Conservation (phyloP, 2,888 invertebrate genomes). For the Pteria penguin region DNA sequence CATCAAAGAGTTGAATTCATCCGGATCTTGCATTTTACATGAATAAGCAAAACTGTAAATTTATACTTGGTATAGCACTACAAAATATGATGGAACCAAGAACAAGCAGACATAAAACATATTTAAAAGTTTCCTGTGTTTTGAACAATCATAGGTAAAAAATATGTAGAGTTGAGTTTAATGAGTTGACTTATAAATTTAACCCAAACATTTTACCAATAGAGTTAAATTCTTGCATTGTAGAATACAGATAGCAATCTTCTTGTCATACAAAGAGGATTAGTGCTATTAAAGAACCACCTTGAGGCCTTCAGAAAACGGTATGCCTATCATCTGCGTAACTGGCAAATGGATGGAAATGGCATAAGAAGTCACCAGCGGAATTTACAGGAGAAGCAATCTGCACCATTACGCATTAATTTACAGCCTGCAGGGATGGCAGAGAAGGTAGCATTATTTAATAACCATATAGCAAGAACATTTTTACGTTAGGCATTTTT, state of each 20-base stretch:
- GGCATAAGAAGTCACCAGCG: conserved; percentile 90
- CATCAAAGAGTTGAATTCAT: no score
- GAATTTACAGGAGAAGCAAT: conserved; percentile 82
- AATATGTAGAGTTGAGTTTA: neutral
- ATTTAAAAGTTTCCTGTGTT: no score
- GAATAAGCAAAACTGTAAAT: no score
- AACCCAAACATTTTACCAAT: neutral
- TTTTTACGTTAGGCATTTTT: no score
- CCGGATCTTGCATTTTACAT: no score
- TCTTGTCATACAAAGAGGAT: conserved; percentile 93
- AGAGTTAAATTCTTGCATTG: neutral
- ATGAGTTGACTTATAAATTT: neutral
- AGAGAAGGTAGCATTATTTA: conserved; percentile 87
- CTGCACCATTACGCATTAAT: conserved; percentile 87
- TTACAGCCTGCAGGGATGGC: conserved; percentile 94
- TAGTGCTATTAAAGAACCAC: conserved; percentile 93
- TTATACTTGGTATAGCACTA: no score
- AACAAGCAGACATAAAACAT: no score
- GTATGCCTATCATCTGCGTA: conserved; percentile 82
- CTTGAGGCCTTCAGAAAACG: conserved; percentile 90
- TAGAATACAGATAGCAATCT: conserved; percentile 89
- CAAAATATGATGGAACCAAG: no score
- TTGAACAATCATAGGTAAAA: no score
- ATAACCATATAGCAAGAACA: no score
- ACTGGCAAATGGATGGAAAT: conserved; percentile 92